Evolutionary conservation across 2,797 vertebrate genomes (phyloP).

Genomic region (Thunnus albacares): DNA sequence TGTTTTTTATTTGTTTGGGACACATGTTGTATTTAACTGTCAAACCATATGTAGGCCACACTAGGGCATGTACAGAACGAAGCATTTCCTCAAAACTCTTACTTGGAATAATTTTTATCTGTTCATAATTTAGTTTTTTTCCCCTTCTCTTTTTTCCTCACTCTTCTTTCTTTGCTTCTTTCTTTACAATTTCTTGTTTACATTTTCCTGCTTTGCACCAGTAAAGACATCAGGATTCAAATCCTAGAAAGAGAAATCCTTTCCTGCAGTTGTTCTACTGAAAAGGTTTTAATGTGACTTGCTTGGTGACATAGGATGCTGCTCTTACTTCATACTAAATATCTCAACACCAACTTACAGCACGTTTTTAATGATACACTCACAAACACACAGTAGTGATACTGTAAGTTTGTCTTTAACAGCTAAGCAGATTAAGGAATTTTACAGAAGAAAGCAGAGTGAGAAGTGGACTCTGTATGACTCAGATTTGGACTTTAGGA

Average conservation of each 20-base stretch:
- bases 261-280: constrained; percentile 16
- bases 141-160: neutral
- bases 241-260: neutral
- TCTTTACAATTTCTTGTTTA: neutral
- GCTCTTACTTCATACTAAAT: neutral
- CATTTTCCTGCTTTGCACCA: constrained; percentile 12
- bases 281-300: neutral
- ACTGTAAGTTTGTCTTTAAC: neutral
- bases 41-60: no score
- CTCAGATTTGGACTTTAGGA: neutral
- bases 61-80: no score
- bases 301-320: no score
- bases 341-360: no score
- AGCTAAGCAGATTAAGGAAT: neutral
- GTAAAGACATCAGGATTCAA: neutral
- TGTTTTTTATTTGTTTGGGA: neutral
- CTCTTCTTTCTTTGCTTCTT: neutral
- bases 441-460: neutral
- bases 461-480: neutral
- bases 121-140: no score
- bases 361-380: no score
- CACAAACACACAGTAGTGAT: constrained; percentile 1
- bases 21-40: no score
- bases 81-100: no score
- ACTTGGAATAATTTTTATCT: no score